phyloP scores from a whole-genome alignment of 2,113 vertebrate genomes.

The Hippocampus comes region DNA sequence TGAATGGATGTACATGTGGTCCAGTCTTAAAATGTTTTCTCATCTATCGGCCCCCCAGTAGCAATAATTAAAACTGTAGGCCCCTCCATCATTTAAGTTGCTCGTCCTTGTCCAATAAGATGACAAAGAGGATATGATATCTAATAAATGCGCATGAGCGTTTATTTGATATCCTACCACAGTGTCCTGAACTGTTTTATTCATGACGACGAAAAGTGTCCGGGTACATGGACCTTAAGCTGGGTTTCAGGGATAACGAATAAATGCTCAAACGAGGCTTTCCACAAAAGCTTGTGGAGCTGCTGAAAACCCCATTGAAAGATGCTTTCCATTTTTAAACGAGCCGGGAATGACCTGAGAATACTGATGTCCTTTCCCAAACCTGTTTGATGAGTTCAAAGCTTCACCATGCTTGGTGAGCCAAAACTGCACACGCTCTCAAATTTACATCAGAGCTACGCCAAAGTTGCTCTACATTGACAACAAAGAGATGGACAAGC shows the following conservation, averaged over 20 bases:
- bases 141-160: too few relatives aligned
- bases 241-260: neutral
- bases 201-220: neutral
- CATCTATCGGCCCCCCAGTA: too few relatives aligned
- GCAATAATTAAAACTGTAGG: too few relatives aligned
- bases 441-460: neutral
- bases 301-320: neutral
- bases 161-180: too few relatives aligned
- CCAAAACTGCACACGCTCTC: constrained; percentile 2
- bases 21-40: too few relatives aligned
- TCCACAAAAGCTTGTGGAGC: neutral
- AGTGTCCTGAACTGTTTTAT: neutral
- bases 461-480: neutral
- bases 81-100: too few relatives aligned
- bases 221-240: neutral
- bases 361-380: neutral
- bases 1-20: too few relatives aligned
- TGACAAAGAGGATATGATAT: too few relatives aligned
- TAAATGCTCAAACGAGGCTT: neutral
- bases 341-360: neutral
- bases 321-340: neutral
- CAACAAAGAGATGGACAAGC: neutral
- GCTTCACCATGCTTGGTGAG: neutral
- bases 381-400: neutral
- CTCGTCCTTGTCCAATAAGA: too few relatives aligned